These are phyloP conservation scores for Propithecus perrieri DNA, from an alignment of 2,797 vertebrate genomes.

Conservation along the genomic window DNA sequence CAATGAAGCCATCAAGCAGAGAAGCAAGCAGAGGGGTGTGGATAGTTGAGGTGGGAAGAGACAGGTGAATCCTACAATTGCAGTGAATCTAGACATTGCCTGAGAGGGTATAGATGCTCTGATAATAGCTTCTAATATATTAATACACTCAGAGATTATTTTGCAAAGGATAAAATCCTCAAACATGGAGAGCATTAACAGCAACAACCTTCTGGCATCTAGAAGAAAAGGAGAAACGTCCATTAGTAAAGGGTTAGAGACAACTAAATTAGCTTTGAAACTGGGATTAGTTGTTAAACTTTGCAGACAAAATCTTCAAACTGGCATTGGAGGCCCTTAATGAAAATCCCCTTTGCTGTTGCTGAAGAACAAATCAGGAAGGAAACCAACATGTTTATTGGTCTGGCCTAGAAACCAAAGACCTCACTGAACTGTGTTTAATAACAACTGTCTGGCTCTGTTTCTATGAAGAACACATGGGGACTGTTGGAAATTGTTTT, in stretches of 20 bases:
- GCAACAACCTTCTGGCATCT: neutral
- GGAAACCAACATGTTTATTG: neutral
- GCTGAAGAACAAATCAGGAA: slow-evolving; percentile 22
- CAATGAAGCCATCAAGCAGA: neutral
- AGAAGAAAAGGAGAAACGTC: neutral
- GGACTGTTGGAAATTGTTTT: neutral
- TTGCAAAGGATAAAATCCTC: neutral
- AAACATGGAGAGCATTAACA: neutral
- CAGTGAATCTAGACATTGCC: neutral
- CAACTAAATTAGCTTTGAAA: neutral
- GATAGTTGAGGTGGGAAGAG: neutral
- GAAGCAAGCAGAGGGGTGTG: neutral
- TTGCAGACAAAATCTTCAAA: neutral
- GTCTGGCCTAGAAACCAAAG: neutral
- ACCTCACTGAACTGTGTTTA: neutral
- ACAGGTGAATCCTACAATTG: neutral
- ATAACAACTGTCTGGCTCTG: neutral
- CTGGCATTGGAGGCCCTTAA: neutral
- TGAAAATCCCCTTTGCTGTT: slow-evolving; percentile 17
- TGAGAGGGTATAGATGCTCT: neutral
- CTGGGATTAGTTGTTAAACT: neutral
- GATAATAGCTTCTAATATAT: neutral
- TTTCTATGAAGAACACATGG: neutral
- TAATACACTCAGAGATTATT: neutral
- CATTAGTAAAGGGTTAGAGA: neutral